These are phyloP conservation scores for Lanius collurio DNA, from an alignment of 2,113 vertebrate species.

Conservation along the genomic window DNA sequence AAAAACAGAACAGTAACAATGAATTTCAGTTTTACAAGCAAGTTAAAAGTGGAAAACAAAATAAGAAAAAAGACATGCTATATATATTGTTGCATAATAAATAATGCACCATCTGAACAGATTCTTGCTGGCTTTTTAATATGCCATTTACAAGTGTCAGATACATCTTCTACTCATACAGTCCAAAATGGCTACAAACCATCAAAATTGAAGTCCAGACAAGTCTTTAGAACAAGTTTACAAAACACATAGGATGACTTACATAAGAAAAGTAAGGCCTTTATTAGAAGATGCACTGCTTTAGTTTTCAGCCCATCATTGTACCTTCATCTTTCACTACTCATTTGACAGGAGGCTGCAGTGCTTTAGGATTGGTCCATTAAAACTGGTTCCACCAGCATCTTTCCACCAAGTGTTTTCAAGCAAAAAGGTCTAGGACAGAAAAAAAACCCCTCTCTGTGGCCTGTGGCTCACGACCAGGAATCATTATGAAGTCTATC, in stretches of 20 bases:
- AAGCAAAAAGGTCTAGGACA: conserved; percentile 59
- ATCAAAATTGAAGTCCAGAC: conserved; percentile 33
- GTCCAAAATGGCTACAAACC: conserved; percentile 65
- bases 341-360: conserved; percentile 58
- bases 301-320: conserved; percentile 30
- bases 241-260: conserved; percentile 71
- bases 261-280: conserved; percentile 86
- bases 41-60: conserved; percentile 69
- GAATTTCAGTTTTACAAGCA: conserved; percentile 80
- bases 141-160: conserved; percentile 44
- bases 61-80: conserved; percentile 60
- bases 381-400: conserved; percentile 52
- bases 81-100: conserved; percentile 74
- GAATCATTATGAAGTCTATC: conserved; percentile 46
- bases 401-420: conserved; percentile 50
- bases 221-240: conserved; percentile 64
- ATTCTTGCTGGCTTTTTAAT: conserved; percentile 59
- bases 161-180: conserved; percentile 60
- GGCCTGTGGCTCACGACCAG: conserved; percentile 38
- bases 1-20: conserved; percentile 79
- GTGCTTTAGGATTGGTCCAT: conserved; percentile 83
- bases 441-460: conserved; percentile 36
- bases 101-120: conserved; percentile 66
- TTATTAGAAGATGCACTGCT: conserved; percentile 74
- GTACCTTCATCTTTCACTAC: conserved; percentile 32